Evolutionary conservation across 2,113 vertebrate genomes (phyloP), one percentile per base, ranked within the genome.

Genomic region (Pogonocichla stellata): DNA sequence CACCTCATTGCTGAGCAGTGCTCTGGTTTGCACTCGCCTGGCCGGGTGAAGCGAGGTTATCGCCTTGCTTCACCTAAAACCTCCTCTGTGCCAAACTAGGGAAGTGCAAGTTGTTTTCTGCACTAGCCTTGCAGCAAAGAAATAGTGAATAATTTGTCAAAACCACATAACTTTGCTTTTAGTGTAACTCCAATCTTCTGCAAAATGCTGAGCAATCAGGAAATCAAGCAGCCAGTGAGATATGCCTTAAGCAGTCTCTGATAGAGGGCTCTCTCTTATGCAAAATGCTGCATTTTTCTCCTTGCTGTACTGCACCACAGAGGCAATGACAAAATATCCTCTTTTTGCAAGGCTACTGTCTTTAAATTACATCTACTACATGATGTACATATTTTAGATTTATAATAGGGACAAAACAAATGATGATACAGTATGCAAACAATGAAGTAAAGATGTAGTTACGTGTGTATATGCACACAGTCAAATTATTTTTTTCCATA

Each of bases 181-280:
- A 87, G 70, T 53, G 61, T 79, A 91, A 93, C 80, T 90, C 51
- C 38, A 65, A 47, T 62, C 79, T 94, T 88, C 81, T 80, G 58
- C 81, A 95, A 94, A 95, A 95, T 73, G 90, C 91, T 92, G 85
- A 95, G 90, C 81, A 92, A 95, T 86, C 88, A 93, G 42, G 85
- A 90, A 93, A 82, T 83, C 84, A 91, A 95, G 87, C 56, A 86
- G 84, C 56, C 51, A 88, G 78, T 66, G 66, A 92, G 90, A 88
- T 66, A 61, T 13, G 91, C 79, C 74, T 70, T 80, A 93, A 95
- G 72, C 12, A 0, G 34, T 72, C 77, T 67, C 86, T 77, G 66
- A 93, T 71, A 70, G 62, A 86, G 58, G 40, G 38, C 15, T 38
- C 66, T 61, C 47, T 81, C 61, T 85, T n/a, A 82, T 12, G 25